Evolutionary conservation across 2,113 vertebrate genomes (phyloP).

Genomic region (Ciconia stormi): DNA sequence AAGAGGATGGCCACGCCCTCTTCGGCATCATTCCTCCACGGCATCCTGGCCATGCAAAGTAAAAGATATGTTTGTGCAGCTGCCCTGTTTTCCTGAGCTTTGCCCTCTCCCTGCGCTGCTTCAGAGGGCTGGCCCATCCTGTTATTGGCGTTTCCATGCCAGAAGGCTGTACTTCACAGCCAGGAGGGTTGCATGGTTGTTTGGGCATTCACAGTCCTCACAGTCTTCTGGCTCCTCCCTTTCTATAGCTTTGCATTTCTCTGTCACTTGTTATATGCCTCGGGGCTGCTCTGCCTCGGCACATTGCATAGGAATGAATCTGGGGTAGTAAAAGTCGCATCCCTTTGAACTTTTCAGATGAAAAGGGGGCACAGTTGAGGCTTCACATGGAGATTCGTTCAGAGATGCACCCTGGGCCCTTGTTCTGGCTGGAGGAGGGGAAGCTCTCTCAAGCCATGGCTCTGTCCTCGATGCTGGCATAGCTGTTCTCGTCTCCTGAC

Average conservation of each 20-base stretch:
- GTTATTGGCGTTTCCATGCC: background rate
- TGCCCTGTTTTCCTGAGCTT: background rate
- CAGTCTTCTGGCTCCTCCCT: background rate
- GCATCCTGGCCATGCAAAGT: background rate
- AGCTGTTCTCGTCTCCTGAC: background rate
- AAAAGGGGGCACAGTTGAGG: background rate
- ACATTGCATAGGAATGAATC: background rate
- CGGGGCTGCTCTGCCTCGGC: background rate
- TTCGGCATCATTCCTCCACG: background rate
- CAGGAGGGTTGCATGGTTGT: background rate
- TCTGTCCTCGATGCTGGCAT: background rate
- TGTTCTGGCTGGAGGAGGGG: background rate
- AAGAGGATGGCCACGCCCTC: background rate
- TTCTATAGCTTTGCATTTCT: background rate
- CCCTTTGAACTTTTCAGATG: background rate
- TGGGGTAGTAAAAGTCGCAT: background rate
- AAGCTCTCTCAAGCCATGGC: fast-evolving
- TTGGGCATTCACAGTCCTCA: background rate
- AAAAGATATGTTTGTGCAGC: background rate
- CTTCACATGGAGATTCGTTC: background rate
- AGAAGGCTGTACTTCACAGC: background rate
- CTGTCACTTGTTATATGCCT: background rate
- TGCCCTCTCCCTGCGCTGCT: background rate
- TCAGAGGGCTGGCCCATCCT: background rate
- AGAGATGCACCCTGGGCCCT: background rate